Evolutionary conservation across 2,888 invertebrate species (phyloP).

Genomic region (Tuta absoluta): DNA sequence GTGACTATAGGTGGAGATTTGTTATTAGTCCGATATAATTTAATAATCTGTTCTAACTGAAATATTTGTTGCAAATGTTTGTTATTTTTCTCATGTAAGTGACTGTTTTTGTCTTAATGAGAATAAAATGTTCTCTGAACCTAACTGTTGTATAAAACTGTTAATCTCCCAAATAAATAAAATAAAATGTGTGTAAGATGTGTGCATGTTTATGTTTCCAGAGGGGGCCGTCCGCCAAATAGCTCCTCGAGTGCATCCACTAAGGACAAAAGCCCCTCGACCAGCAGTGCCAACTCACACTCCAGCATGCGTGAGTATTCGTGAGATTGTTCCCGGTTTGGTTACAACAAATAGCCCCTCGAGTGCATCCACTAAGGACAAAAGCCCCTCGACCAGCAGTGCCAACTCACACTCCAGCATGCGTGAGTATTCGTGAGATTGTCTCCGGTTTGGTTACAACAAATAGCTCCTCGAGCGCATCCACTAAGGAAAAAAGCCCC

Average conservation of each 20-base stretch:
- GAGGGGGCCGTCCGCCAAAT: conserved; percentile 64
- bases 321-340: not conserved
- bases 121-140: too few species aligned
- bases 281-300: conserved; percentile 63
- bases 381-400: conserved; percentile 65
- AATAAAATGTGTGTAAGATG: too few species aligned
- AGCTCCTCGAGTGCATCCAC: conserved; percentile 63
- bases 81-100: too few species aligned
- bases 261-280: conserved; percentile 72
- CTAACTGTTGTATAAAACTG: too few species aligned
- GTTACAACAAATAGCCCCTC: conserved; percentile 64
- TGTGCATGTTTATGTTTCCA: not conserved
- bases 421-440: conserved; percentile 48
- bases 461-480: conserved; percentile 64
- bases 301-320: conserved; percentile 62
- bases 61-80: too few species aligned
- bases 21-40: too few species aligned
- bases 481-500: conserved; percentile 70
- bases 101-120: too few species aligned
- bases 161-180: too few species aligned
- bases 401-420: conserved; percentile 67
- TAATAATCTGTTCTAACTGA: too few species aligned
- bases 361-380: conserved; percentile 66
- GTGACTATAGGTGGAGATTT: too few species aligned
- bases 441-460: not conserved